Conservation (phyloP, 2,797 vertebrate genomes). For the Pipistrellus pipistrellus region DNA sequence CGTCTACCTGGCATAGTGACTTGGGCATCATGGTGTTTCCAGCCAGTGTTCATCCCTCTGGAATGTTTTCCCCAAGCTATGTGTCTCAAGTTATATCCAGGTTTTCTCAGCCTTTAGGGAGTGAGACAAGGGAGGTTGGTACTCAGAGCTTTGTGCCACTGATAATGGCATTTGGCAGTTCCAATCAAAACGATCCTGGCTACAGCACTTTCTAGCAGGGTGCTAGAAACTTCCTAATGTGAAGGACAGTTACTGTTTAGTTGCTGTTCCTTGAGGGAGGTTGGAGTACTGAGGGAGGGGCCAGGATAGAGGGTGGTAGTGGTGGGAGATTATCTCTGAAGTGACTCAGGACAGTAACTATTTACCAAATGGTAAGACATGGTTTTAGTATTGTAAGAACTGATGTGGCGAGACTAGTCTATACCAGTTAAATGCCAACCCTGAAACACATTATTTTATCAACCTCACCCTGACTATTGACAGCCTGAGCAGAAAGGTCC, state of each 20-base stretch:
- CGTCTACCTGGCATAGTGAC: not conserved
- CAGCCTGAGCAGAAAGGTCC: not conserved
- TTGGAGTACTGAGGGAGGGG: not conserved
- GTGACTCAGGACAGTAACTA: not conserved
- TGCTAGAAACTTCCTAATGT: not conserved
- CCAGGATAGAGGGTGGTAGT: not conserved
- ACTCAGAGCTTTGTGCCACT: not conserved
- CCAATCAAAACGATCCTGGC: not conserved
- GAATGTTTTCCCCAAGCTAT: not conserved
- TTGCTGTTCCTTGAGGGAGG: not conserved
- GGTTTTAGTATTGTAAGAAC: constrained; percentile 44
- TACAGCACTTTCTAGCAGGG: not conserved
- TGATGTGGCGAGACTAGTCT: not conserved
- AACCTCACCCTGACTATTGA: not conserved
- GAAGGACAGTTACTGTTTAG: not conserved
- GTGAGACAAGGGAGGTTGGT: not conserved
- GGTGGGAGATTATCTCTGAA: not conserved
- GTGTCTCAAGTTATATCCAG: not conserved
- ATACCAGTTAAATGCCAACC: constrained; percentile 12
- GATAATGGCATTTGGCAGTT: not conserved
- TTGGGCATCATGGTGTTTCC: not conserved
- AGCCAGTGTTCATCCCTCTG: not conserved
- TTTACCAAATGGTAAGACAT: not conserved
- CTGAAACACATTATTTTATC: constrained; percentile 20
- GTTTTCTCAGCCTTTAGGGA: not conserved